phyloP scores from a whole-genome alignment of 53 echinoderm and acorn worm genomes.

The Arbacia lixula region DNA sequence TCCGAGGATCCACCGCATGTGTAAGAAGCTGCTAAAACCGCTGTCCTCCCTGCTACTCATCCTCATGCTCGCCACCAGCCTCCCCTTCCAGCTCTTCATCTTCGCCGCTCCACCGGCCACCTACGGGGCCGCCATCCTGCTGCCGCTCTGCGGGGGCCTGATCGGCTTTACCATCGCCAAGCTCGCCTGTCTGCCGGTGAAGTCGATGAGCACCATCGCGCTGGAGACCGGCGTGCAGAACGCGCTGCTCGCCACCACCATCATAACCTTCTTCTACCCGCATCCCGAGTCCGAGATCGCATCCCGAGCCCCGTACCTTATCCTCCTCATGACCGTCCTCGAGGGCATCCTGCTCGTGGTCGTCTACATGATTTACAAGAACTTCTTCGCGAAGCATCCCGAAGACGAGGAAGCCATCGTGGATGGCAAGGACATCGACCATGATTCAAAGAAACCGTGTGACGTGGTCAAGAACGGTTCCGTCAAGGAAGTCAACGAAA shows the following conservation, averaged over 20 bases:
- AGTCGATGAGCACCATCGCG: slow-evolving; percentile 58
- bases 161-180: slow-evolving; percentile 72
- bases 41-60: slow-evolving; percentile 63
- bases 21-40: slow-evolving; percentile 75
- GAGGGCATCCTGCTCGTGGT: slow-evolving; percentile 41
- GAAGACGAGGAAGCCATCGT: slow-evolving; percentile 61
- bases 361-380: slow-evolving; percentile 55
- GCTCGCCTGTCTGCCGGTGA: slow-evolving; percentile 56
- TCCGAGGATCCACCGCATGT: slow-evolving; percentile 59
- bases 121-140: slow-evolving; percentile 61
- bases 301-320: slow-evolving; percentile 54
- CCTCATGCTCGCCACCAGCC: slow-evolving; percentile 54
- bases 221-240: slow-evolving; percentile 71
- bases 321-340: slow-evolving; percentile 54
- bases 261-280: slow-evolving; percentile 62
- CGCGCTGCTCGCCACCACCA: slow-evolving; percentile 60
- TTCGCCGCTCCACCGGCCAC: slow-evolving; percentile 70
- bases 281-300: slow-evolving; percentile 65
- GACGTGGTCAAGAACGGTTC: not conserved
- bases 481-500: slow-evolving; percentile 10
- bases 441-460: not conserved
- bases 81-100: slow-evolving; percentile 86
- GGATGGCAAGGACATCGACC: slow-evolving; percentile 4
- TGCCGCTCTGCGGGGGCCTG: slow-evolving; percentile 72
- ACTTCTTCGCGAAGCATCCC: slow-evolving; percentile 58